Percentiles rank a stretch among this genome's conserved stretches.
Conservation (phyloP, 2,113 vertebrate species). For the Pyxicephalus adspersus region DNA sequence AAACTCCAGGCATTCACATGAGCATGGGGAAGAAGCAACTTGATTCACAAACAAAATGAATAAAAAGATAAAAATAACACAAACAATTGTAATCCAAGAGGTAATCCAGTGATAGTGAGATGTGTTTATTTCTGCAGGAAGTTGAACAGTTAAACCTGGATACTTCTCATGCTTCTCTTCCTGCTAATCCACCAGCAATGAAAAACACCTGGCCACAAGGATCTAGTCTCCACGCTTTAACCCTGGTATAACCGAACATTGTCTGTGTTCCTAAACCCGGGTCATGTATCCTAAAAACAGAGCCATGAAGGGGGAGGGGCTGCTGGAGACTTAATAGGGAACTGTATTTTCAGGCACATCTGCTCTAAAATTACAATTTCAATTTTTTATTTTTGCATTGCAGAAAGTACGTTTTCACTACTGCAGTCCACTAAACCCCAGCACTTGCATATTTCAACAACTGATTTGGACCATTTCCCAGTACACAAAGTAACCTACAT, state of each 20-base stretch:
- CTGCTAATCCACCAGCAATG: conserved; percentile 34
- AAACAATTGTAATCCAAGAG: background rate
- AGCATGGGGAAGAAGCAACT: background rate
- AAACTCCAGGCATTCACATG: background rate
- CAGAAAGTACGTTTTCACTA: background rate
- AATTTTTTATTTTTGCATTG: background rate
- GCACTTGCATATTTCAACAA: background rate
- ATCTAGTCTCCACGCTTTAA: conserved; percentile 13
- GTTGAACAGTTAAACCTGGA: conserved; percentile 18
- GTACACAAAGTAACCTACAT: background rate
- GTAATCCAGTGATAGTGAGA: too few species aligned
- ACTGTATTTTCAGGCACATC: conserved; percentile 9
- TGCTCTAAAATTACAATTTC: too few species aligned
- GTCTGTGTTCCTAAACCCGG: background rate
- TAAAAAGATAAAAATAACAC: background rate
- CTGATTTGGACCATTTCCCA: too few species aligned
- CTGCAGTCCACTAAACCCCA: background rate
- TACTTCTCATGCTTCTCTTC: conserved; percentile 21
- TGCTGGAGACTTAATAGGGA: background rate
- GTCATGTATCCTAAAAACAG: conserved; percentile 16
- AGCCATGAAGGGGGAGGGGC: conserved; percentile 18
- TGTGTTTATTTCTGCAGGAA: background rate
- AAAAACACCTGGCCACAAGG: conserved; percentile 31
- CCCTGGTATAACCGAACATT: background rate
- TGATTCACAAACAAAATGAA: background rate